Percentiles rank a stretch among this genome's conserved stretches.
Evolutionary conservation across 2,888 invertebrate genomes (phyloP).

Genomic region (Tillus elongatus): DNA sequence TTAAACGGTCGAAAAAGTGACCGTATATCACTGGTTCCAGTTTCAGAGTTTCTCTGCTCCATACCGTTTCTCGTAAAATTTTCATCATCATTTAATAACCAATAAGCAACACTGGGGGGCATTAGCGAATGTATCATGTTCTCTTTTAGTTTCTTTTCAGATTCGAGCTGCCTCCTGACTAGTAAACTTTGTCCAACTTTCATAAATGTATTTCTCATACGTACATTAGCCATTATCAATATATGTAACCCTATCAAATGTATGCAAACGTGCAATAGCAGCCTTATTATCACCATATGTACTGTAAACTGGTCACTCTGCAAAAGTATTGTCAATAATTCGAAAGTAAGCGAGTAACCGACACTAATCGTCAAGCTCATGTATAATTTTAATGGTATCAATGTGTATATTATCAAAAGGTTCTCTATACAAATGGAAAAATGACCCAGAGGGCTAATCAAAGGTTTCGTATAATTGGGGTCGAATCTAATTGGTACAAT

Average conservation of each 20-base stretch:
- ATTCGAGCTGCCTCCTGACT: constrained; percentile 79
- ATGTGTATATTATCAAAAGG: constrained; percentile 83
- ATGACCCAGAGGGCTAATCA: constrained; percentile 68
- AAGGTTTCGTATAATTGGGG: constrained; percentile 28
- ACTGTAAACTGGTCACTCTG: constrained; percentile 24
- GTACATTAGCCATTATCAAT: constrained; percentile 83
- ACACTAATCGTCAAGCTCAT: constrained; percentile 70
- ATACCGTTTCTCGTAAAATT: constrained; percentile 49
- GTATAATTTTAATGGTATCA: constrained; percentile 85
- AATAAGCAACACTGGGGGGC: constrained; percentile 87
- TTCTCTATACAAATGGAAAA: constrained; percentile 81
- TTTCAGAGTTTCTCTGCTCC: constrained; percentile 47
- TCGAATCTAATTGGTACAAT: constrained; percentile 39
- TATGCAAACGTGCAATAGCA: constrained; percentile 77
- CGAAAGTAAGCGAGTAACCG: constrained; percentile 77
- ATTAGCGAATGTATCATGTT: constrained; percentile 97
- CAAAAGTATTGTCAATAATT: constrained; percentile 53
- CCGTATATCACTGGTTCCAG: constrained; percentile 59
- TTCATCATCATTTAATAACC: constrained; percentile 70
- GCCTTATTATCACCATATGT: constrained; percentile 54
- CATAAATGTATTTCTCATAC: constrained; percentile 93
- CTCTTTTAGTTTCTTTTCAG: constrained; percentile 90
- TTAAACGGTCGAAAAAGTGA: constrained; percentile 90
- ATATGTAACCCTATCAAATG: constrained; percentile 91
- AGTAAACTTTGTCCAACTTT: constrained; percentile 90